Evolutionary conservation across 2,113 vertebrate species (phyloP), one percentile per base, ranked within the genome.

Genomic region (Anser brachyrhynchus): DNA sequence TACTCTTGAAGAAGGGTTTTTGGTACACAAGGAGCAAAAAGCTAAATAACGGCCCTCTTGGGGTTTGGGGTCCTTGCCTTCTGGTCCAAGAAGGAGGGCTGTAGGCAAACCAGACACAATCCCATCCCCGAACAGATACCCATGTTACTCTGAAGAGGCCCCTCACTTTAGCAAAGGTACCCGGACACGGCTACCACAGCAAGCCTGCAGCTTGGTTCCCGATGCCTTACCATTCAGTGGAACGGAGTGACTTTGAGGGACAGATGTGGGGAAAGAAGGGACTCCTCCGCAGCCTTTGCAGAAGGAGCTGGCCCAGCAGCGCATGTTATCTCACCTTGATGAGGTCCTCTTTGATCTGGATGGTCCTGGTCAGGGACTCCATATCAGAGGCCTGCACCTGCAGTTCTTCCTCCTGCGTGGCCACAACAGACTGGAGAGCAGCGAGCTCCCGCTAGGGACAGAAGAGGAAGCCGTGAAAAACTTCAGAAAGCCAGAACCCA

Each of bases 281-380:
- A 82, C 26, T 59, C 10, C 6, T 46, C 39, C 39, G 31, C 49
- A 81, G 65, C 21, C 6, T 31, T 19, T 8, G 57, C 57, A 58
- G 13, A 15, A 1, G 5, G 64, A 81, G 55, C 25, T 43, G 8
- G 23, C 11, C 33, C 66, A 79, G 41, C n/a, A 72, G 1, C 52
- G 46, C 1, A 2, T 0, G 3, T 29, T n/a, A 11, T 9, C 95
- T 93, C 70, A 99, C 99, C 99, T 98, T 98, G 94, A 99, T 98
- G 76, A 98, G 94, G 51, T 98, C 98, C 71, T 99, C 99, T 96
- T 99, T 99, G 76, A 98, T 97, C 71, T 97, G 98, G 54, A 98
- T 95, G 23, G 83, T 98, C 95, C 98, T 98, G 93, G 91, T 98
- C 79, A 99, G 96, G 51, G 98, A 96, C 71, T 99, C 98, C n/a